A percentile compares a stretch with the other conserved stretches of the same genome.
phyloP scores from a whole-genome alignment of 2,113 vertebrate genomes.

The Centropus unirufus region DNA sequence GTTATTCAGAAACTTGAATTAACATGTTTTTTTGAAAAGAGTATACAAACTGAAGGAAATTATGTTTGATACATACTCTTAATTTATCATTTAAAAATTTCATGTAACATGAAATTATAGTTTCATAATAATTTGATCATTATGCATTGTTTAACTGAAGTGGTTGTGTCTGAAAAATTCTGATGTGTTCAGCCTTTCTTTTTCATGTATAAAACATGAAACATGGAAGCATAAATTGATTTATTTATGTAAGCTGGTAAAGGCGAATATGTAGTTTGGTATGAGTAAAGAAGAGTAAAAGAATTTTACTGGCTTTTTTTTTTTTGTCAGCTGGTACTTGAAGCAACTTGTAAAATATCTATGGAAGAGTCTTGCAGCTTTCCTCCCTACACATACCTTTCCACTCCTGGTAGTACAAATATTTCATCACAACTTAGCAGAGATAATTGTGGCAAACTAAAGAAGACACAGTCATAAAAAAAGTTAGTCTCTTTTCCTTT shows the following conservation, averaged over 20 bases:
- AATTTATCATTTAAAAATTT: not conserved
- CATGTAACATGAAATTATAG: not conserved
- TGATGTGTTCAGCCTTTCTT: not conserved
- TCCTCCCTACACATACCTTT: not conserved
- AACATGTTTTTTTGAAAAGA: not conserved
- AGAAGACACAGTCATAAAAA: not conserved
- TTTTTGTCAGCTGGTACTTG: not conserved
- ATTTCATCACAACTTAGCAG: fast-evolving
- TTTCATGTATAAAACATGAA: not conserved
- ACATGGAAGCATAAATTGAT: not conserved
- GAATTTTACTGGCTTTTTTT: not conserved
- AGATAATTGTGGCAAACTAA: not conserved
- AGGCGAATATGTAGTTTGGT: not conserved
- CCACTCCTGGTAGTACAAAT: not conserved
- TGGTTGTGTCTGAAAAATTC: not conserved
- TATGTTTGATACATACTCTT: not conserved
- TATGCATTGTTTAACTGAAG: not conserved
- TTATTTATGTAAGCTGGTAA: not conserved
- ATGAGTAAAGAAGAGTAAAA: not conserved
- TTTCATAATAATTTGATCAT: not conserved
- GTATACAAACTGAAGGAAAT: not conserved
- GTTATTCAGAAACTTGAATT: not conserved
- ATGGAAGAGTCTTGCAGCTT: not conserved
- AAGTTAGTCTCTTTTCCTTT: not conserved
- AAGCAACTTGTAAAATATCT: not conserved